A percentile compares a stretch with the other conserved stretches of the same genome.
phyloP scores from a whole-genome alignment of 2,113 vertebrate species.

The Esox niger region DNA sequence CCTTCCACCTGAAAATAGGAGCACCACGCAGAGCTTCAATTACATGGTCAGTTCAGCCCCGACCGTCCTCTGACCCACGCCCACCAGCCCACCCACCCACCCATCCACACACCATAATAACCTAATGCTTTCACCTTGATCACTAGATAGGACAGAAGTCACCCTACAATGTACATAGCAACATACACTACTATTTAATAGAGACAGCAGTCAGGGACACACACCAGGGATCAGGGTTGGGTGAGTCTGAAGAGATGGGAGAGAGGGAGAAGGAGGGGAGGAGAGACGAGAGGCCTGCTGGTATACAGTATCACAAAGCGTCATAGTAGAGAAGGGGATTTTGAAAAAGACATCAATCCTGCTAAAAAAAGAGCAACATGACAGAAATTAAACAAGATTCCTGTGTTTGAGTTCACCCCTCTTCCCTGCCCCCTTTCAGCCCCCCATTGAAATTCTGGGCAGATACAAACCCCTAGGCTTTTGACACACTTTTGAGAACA shows the following conservation, averaged over 20 bases:
- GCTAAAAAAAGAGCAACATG: conserved; percentile 79
- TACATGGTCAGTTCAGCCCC: conserved; percentile 64
- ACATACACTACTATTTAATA: too few species aligned
- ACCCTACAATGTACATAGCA: too few species aligned
- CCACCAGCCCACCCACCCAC: too few species aligned
- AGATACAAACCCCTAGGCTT: conserved; percentile 87
- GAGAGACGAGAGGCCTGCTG: conserved; percentile 53
- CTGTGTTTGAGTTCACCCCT: conserved; percentile 78
- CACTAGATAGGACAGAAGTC: too few species aligned
- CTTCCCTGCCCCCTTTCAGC: conserved; percentile 80
- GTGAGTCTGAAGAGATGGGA: conserved; percentile 22
- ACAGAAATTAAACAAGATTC: conserved; percentile 89
- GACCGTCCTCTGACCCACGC: conserved; percentile 43
- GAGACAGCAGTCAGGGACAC: not conserved
- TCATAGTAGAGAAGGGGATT: conserved; percentile 60
- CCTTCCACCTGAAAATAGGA: conserved; percentile 79
- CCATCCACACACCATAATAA: conserved; percentile 43
- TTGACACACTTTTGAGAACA: conserved; percentile 89
- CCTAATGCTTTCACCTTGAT: not conserved
- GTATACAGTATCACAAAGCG: conserved; percentile 66
- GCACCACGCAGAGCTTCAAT: conserved; percentile 65
- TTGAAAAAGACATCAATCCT: conserved; percentile 82
- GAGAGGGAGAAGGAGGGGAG: conserved; percentile 23
- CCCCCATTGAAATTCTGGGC: conserved; percentile 85
- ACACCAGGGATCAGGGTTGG: conserved; percentile 10